Conservation (phyloP, 2,888 invertebrate genomes). For the Polydesmus complanatus region DNA sequence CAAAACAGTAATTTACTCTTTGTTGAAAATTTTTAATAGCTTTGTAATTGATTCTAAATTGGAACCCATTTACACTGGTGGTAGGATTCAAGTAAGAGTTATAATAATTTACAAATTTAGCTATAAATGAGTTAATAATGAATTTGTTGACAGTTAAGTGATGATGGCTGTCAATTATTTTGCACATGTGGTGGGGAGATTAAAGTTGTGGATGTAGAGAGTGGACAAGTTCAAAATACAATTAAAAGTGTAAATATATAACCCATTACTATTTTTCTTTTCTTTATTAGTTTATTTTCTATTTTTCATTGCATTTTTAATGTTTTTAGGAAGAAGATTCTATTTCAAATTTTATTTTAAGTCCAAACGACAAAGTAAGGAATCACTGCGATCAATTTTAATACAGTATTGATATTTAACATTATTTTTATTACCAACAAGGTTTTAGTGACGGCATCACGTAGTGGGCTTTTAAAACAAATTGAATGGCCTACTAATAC, state of each 20-base stretch:
- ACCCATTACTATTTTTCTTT: not conserved
- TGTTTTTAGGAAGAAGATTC: constrained; percentile 6
- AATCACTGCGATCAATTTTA: not conserved
- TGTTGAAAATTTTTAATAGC: too few species aligned
- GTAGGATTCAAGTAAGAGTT: not conserved
- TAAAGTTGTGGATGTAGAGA: not conserved
- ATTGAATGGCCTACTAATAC: constrained; percentile 2
- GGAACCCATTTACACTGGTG: constrained; percentile 12
- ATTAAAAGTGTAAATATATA: not conserved
- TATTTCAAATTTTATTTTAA: constrained; percentile 11
- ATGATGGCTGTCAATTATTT: constrained; percentile 6
- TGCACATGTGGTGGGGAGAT: constrained; percentile 8
- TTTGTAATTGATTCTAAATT: constrained; percentile 12
- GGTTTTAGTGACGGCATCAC: constrained; percentile 7
- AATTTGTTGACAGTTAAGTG: constrained; percentile 5
- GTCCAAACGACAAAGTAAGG: constrained; percentile 5
- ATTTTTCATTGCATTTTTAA: not conserved
- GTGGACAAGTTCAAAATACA: constrained; percentile 7
- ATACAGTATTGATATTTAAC: not conserved
- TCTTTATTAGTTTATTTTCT: not conserved
- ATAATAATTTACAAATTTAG: not conserved
- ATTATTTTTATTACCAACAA: not conserved
- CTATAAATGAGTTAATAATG: not conserved
- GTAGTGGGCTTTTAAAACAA: constrained; percentile 13
- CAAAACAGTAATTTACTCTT: too few species aligned